A percentile compares a stretch with the other conserved stretches of the same genome.
These are phyloP conservation scores for Oryzias curvinotus DNA, from an alignment of 2,113 vertebrate species.

Conservation along the genomic window DNA sequence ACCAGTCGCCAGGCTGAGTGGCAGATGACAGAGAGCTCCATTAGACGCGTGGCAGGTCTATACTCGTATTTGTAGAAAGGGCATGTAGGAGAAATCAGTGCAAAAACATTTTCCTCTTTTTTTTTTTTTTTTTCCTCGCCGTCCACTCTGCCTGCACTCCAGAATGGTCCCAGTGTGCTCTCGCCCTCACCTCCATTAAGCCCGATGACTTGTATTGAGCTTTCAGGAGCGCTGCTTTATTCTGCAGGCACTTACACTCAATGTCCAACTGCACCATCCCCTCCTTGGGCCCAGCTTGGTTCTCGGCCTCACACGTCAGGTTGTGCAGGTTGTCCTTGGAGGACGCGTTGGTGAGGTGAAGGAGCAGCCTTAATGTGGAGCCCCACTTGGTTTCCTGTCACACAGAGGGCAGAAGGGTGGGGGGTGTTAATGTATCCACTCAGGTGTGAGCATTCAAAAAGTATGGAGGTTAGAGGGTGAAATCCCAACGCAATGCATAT, in stretches of 20 bases:
- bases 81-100: conserved; percentile 57
- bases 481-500: background rate
- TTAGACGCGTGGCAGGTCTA: conserved; percentile 56
- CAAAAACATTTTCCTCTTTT: conserved; percentile 51
- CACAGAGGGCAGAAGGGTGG: conserved; percentile 2
- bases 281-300: conserved; percentile 76
- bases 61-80: conserved; percentile 49
- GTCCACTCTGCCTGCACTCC: conserved; percentile 50
- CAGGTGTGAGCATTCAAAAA: background rate
- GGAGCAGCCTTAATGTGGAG: conserved; percentile 62
- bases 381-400: conserved; percentile 58
- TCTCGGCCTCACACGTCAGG: conserved; percentile 79
- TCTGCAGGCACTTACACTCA: conserved; percentile 76
- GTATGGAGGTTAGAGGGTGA: background rate
- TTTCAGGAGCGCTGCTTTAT: conserved; percentile 39
- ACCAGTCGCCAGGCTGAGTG: conserved; percentile 45
- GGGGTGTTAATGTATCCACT: conserved; percentile 20
- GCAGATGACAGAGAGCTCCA: conserved; percentile 63
- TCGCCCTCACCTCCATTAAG: conserved; percentile 64
- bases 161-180: conserved; percentile 47
- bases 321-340: conserved; percentile 78
- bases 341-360: conserved; percentile 71
- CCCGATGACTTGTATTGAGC: conserved; percentile 36
- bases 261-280: conserved; percentile 78
- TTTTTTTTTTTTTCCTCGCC: conserved; percentile 49